A percentile compares a stretch with the other conserved stretches of the same genome.
These are phyloP conservation scores for Pelusios castaneus DNA, from an alignment of 2,113 vertebrate species.

Conservation along the genomic window DNA sequence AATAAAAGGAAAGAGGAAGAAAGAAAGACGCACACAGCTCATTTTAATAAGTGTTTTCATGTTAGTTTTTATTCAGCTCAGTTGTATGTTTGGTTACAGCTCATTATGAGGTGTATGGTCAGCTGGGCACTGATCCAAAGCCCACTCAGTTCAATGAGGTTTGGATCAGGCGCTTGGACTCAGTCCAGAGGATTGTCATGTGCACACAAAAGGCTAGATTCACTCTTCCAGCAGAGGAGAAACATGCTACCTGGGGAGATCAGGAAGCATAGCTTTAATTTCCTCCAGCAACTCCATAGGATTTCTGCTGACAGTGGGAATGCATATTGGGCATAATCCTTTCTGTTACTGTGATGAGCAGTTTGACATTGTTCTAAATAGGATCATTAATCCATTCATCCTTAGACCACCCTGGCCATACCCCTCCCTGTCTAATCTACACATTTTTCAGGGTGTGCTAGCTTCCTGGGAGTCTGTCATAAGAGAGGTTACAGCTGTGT, in stretches of 20 bases:
- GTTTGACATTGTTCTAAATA: not conserved
- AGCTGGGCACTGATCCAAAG: not conserved
- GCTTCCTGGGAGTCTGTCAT: not conserved
- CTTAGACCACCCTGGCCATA: not conserved
- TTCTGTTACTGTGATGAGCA: not conserved
- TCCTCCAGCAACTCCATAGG: not conserved
- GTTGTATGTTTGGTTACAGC: not conserved
- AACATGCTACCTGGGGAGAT: not conserved
- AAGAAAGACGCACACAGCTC: accelerated
- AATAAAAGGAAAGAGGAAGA: not conserved
- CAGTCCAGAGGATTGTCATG: not conserved
- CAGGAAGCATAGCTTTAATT: not conserved
- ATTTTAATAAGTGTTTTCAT: not conserved
- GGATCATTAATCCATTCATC: not conserved
- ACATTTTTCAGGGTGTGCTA: not conserved
- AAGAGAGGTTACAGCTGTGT: too few species aligned
- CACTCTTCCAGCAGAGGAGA: not conserved
- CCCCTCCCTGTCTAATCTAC: not conserved
- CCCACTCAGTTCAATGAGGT: not conserved
- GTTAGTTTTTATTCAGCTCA: not conserved
- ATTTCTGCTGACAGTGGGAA: not conserved
- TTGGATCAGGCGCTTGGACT: not conserved
- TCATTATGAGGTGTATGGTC: not conserved
- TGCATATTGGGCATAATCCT: not conserved
- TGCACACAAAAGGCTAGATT: not conserved